Evolutionary conservation across 2,113 vertebrate genomes (phyloP), one percentile per base, ranked within the genome.

Genomic region (Platysteira castanea): DNA sequence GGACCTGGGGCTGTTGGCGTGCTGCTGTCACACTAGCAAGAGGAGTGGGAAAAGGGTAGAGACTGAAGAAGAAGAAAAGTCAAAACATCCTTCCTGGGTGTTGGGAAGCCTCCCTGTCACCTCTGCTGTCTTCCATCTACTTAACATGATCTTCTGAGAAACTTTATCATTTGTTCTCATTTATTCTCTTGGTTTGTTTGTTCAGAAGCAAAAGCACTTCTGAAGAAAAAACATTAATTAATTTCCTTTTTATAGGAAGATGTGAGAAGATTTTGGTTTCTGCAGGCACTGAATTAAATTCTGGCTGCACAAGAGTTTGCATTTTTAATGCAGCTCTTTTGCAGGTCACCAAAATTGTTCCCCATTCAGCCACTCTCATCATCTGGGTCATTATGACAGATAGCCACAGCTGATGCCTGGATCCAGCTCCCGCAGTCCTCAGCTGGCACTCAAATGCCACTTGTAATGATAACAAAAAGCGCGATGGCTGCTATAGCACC

Each of bases 301-400:
- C 69, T 88, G 73, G 31, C 82, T 74, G 61, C 35, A 59, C 6
- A 30, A 31, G 49, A 70, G 42, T 31, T 54, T 85, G 68, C 47
- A 67, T 92, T 94, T 96, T 91, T 86, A 88, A 94, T 71, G 37
- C 56, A 56, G 33, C 75, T 67, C 47, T 74, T 95, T 91, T 97
- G 83, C 92, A 94, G 95, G 93, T 95, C 96, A 94, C 88, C 60
- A 81, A 39, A 96, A 93, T 86, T 93, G 85, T 71, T 97, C 90
- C 71, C 83, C 22, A 24, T 91, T 86, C 92, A 94, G 64, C 47
- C 79, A 88, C 84, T 96, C 68, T 93, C 82, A 93, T 94, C 91
- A 94, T 90, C 64, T 96, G 92, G 90, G 90, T 95, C 95, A 94
- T 96, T 90, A 95, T 0, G 0, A 77, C 2, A 3, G 21, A 80